Conservation (phyloP, 2,113 vertebrate genomes). For the human (Homo sapiens) region DNA sequence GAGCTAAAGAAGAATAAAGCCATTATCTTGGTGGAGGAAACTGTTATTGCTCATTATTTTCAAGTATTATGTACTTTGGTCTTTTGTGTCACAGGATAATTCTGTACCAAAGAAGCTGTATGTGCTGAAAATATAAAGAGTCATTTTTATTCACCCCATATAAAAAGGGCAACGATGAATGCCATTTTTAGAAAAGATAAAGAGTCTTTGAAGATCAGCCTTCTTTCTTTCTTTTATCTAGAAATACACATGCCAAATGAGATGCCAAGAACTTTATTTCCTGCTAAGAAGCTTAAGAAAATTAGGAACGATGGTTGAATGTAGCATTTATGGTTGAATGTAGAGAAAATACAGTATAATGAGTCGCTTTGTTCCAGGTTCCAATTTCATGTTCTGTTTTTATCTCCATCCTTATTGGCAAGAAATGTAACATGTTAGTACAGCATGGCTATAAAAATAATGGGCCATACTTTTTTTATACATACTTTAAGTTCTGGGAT, state of each 20-base stretch:
- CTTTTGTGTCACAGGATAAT: conserved; percentile 60
- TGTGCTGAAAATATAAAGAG: conserved; percentile 63
- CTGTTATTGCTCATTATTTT: conserved; percentile 66
- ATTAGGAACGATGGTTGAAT: not conserved
- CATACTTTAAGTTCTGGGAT: too few species aligned
- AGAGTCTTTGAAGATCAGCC: conserved; percentile 61
- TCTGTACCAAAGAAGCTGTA: conserved; percentile 51
- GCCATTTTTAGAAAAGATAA: conserved; percentile 64
- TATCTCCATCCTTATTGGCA: conserved; percentile 42
- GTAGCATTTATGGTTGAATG: conserved; percentile 21
- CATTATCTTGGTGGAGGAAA: conserved; percentile 42
- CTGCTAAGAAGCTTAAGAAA: conserved; percentile 60
- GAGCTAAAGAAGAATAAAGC: conserved; percentile 32
- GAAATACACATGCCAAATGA: conserved; percentile 52
- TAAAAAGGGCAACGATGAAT: conserved; percentile 64
- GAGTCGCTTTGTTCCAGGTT: conserved; percentile 24
- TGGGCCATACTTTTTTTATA: too few species aligned
- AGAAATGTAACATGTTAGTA: conserved; percentile 14
- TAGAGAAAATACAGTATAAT: conserved; percentile 26
- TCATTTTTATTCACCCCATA: conserved; percentile 62
- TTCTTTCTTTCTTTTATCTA: conserved; percentile 67
- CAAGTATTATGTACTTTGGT: conserved; percentile 51
- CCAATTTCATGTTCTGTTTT: conserved; percentile 46
- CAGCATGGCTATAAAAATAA: not conserved
- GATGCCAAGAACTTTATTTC: conserved; percentile 53